Base-by-base conservation (phyloP, 1,140 invertebrate species). In the Drosophila pseudoananassae region DNA sequence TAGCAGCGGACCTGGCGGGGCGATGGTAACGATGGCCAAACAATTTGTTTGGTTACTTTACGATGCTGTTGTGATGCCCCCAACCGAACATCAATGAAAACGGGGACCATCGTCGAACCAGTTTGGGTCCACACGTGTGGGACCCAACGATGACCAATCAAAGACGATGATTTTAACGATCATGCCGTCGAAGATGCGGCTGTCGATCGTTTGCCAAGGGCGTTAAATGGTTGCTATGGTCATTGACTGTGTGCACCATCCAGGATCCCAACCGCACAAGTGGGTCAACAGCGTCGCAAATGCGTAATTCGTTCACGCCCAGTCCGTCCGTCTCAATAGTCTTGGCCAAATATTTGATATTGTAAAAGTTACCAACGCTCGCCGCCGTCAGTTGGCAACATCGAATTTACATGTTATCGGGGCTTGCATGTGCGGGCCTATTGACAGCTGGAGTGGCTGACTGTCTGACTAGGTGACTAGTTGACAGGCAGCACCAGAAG, bases 381-480 rank as follows among this genome's bases (percentile, higher is more conserved):
- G 55, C 54, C 17, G 74, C 73, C 77, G 82, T 75, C 81, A 81
- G 82, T 59, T 78, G 68, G 73, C 53, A 81, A 87, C 81, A 81
- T 81, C 72, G 68, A 85, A 87, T 85, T 85, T 85, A 75, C 81
- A 87, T 85, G 77, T 75, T 80, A 85, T 77, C 77, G 69, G 65
- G 33, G 64, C 55, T 72, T 63, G 54, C 74, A 64, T 68, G 69
- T 70, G 75, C 61, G 80, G 58, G 49, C 52, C 56, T 84, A 85
- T 85, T 84, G 81, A 77, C 81, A 69, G 81, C 58, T 76, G 46
- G 53, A 56, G 66, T 51, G 50, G n/a, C 29, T 72, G 55, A 40
- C 45, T 55, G 23, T 25, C 45, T 10, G 31, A 36, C 33, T 33
- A 10, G 31, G 8, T 33, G 31, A 33, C 31, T 36, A 46, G 52